Conservation (phyloP, 2,888 invertebrate genomes). For the Nephrocerus scutellatus region DNA sequence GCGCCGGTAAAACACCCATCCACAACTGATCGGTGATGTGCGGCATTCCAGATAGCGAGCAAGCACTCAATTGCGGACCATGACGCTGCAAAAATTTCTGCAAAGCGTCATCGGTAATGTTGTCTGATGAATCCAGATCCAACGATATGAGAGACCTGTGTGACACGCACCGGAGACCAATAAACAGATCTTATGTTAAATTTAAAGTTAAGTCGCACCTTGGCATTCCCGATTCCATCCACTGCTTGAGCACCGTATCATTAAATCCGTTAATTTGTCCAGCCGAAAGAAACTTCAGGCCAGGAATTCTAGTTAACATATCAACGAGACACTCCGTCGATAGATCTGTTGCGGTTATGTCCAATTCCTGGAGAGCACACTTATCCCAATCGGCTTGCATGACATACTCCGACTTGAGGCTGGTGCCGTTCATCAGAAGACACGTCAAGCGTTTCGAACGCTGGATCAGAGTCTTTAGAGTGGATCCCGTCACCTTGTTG, state of each 20-base stretch:
- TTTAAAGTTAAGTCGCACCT: slow-evolving; percentile 42
- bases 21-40: slow-evolving; percentile 98
- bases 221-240: slow-evolving; percentile 79
- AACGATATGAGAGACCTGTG: slow-evolving; percentile 69
- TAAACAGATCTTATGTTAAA: background rate
- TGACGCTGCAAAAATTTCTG: slow-evolving; percentile 85
- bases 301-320: slow-evolving; percentile 80
- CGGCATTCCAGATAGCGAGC: slow-evolving; percentile 89
- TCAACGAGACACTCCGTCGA: slow-evolving; percentile 89
- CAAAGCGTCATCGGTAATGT: slow-evolving; percentile 85
- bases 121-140: slow-evolving; percentile 93
- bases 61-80: slow-evolving; percentile 82
- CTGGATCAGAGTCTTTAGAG: slow-evolving; percentile 88
- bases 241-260: slow-evolving; percentile 86
- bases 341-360: slow-evolving; percentile 94
- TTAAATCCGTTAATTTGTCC: slow-evolving; percentile 98
- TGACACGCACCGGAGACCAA: background rate
- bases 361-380: slow-evolving; percentile 85
- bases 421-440: slow-evolving; percentile 93
- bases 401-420: slow-evolving; percentile 85
- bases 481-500: slow-evolving; percentile 91
- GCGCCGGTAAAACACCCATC: slow-evolving; percentile 87
- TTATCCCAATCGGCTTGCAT: slow-evolving; percentile 99
- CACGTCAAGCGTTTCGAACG: slow-evolving; percentile 87
- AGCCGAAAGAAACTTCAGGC: slow-evolving; percentile 82